Evolutionary conservation across 2,888 invertebrate genomes (phyloP).

Genomic region (Pasiphila rectangulata): DNA sequence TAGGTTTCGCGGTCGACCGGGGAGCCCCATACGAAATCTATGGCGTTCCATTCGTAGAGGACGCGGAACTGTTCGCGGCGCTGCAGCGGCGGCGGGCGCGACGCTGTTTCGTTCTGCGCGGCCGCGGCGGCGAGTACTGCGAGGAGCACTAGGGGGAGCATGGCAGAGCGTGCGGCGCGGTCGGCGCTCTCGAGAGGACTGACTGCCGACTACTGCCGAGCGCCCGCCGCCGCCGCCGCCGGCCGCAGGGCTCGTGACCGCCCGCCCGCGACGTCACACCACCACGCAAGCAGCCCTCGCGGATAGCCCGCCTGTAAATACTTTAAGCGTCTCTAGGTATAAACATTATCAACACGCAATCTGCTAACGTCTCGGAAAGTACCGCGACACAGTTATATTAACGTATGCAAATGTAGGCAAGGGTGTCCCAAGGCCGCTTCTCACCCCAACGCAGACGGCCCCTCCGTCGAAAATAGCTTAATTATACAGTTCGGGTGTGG

Average conservation of each 20-base stretch:
- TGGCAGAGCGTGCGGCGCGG: conserved; percentile 62
- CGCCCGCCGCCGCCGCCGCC: conserved; percentile 43
- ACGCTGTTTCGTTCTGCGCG: conserved; percentile 60
- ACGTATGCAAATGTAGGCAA: conserved; percentile 30
- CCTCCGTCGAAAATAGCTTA: too few species aligned
- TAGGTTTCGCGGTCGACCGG: conserved; percentile 78
- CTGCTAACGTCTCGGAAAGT: conserved; percentile 22
- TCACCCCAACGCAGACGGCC: conserved; percentile 66
- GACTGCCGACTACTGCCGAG: too few species aligned
- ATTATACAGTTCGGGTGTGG: conserved; percentile 11
- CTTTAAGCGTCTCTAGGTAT: conserved; percentile 25
- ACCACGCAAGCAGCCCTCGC: conserved; percentile 49
- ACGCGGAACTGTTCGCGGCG: conserved; percentile 83
- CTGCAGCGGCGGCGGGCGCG: conserved; percentile 51
- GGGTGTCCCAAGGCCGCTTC: conserved; percentile 59
- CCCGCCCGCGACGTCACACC: conserved; percentile 43
- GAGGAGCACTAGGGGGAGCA: conserved; percentile 57
- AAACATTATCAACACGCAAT: conserved; percentile 38
- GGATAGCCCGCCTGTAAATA: conserved; percentile 34
- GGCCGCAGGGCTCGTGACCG: conserved; percentile 46
- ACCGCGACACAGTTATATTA: conserved; percentile 22
- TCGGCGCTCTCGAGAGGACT: conserved; percentile 62
- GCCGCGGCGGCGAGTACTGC: conserved; percentile 63
- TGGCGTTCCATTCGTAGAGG: conserved; percentile 86
- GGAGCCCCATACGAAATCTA: conserved; percentile 85